These are phyloP conservation scores for Agonopterix subpropinquella DNA, from an alignment of 2,888 invertebrate species.

Conservation along the genomic window DNA sequence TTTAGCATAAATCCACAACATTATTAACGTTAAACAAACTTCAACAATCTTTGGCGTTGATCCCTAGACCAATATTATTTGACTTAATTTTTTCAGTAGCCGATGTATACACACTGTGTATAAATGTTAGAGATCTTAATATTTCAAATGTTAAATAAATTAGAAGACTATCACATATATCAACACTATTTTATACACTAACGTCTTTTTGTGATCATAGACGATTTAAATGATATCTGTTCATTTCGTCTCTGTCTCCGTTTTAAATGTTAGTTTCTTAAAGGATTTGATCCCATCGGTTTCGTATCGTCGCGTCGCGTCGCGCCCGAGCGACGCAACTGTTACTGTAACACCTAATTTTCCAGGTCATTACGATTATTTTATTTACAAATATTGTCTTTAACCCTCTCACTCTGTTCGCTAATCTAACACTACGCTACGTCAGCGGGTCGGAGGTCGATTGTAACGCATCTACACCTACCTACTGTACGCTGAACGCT, in stretches of 20 bases:
- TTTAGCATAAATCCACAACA: constrained; percentile 73
- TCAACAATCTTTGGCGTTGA: constrained; percentile 90
- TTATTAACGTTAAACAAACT: constrained; percentile 72
- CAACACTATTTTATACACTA: constrained; percentile 71
- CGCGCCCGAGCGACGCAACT: constrained; percentile 28
- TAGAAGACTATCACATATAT: constrained; percentile 74
- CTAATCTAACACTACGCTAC: constrained; percentile 70
- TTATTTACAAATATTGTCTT: constrained; percentile 77
- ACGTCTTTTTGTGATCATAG: constrained; percentile 67
- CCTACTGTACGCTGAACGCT: constrained; percentile 28
- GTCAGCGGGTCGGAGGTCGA: constrained; percentile 65
- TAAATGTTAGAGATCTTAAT: constrained; percentile 58
- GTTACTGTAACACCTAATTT: constrained; percentile 63
- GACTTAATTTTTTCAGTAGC: constrained; percentile 56
- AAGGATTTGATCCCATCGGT: constrained; percentile 77
- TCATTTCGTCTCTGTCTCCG: constrained; percentile 52
- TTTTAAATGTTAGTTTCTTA: constrained; percentile 72
- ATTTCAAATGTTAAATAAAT: constrained; percentile 66
- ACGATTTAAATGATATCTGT: constrained; percentile 60
- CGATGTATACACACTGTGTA: constrained; percentile 54
- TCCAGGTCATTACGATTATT: constrained; percentile 69
- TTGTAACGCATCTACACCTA: constrained; percentile 56
- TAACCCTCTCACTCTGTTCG: constrained; percentile 76
- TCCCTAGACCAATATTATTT: constrained; percentile 84
- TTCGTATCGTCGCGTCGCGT: constrained; percentile 60